These are phyloP conservation scores for Brachionus rotundiformis DNA, from an alignment of 1,140 invertebrate species.

Conservation along the genomic window DNA sequence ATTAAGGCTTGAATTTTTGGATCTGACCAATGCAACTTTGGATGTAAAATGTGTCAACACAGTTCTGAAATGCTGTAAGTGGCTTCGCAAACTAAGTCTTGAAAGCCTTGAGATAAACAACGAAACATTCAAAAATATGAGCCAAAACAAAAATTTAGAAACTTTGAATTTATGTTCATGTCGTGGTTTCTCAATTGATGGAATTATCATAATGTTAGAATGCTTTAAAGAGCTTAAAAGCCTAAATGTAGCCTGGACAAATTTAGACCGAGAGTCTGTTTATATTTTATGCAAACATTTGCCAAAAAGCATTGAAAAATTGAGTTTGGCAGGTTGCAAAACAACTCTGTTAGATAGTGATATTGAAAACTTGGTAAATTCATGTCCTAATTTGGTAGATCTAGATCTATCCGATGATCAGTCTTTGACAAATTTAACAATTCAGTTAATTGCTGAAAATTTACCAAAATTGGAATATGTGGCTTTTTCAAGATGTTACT, in stretches of 20 bases:
- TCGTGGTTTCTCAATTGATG: conserved; percentile 68
- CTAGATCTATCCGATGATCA: conserved; percentile 82
- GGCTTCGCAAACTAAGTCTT: conserved; percentile 77
- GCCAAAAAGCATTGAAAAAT: conserved; percentile 70
- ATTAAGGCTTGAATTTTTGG: conserved; percentile 74
- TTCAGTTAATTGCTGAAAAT: conserved; percentile 68
- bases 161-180: conserved; percentile 76
- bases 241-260: conserved; percentile 80
- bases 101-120: conserved; percentile 74
- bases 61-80: conserved; percentile 71
- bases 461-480: conserved; percentile 77
- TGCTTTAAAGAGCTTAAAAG: conserved; percentile 71
- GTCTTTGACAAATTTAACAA: conserved; percentile 69
- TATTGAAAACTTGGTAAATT: conserved; percentile 69
- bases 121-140: conserved; percentile 68
- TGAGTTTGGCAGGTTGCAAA: conserved; percentile 79
- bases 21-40: conserved; percentile 77
- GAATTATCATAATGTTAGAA: conserved; percentile 68
- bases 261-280: conserved; percentile 69
- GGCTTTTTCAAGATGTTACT: conserved; percentile 80
- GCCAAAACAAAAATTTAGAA: conserved; percentile 71
- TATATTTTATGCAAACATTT: conserved; percentile 69
- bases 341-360: conserved; percentile 75
- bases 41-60: conserved; percentile 67
- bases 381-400: conserved; percentile 75